Evolutionary conservation across 1,140 invertebrate species (phyloP).

Genomic region (Hydropsyche tenuis): DNA sequence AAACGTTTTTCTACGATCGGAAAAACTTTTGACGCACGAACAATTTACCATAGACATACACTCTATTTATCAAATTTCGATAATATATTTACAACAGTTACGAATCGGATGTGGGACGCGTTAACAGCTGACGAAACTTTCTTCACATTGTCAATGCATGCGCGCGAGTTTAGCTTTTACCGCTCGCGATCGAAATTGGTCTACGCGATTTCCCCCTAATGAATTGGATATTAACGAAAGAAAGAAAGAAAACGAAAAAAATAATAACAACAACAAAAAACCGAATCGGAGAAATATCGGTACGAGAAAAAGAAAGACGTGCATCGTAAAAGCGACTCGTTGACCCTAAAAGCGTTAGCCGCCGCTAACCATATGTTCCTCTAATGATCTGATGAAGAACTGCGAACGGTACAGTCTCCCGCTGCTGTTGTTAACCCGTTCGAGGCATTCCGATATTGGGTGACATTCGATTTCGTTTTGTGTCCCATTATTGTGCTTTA

Average conservation of each 20-base stretch:
- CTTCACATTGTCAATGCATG: slow-evolving; percentile 21
- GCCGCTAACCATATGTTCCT: slow-evolving; percentile 29
- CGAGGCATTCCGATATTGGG: too few relatives aligned
- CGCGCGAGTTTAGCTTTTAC: slow-evolving; percentile 20
- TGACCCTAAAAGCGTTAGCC: slow-evolving; percentile 30
- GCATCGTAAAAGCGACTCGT: slow-evolving; percentile 26
- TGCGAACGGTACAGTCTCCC: slow-evolving; percentile 10
- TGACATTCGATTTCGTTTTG: too few relatives aligned
- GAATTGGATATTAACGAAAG: slow-evolving; percentile 18
- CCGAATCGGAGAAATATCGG: too few relatives aligned
- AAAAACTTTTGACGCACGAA: too few relatives aligned
- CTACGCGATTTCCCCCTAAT: slow-evolving; percentile 36
- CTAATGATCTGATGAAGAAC: not conserved
- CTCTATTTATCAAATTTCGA: not conserved
- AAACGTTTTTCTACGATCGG: too few relatives aligned
- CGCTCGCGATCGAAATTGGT: slow-evolving; percentile 14
- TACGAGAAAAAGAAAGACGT: not conserved
- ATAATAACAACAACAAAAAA: not conserved
- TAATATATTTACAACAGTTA: not conserved
- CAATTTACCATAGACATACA: too few relatives aligned
- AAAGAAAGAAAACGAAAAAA: not conserved
- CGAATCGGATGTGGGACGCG: slow-evolving; percentile 20
- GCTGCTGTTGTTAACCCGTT: not conserved
- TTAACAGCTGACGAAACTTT: slow-evolving; percentile 39
- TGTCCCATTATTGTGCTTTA: too few relatives aligned